These are phyloP conservation scores for Paracentrotus lividus DNA, from an alignment of 53 echinoderm and acorn worm genomes.

Conservation along the genomic window DNA sequence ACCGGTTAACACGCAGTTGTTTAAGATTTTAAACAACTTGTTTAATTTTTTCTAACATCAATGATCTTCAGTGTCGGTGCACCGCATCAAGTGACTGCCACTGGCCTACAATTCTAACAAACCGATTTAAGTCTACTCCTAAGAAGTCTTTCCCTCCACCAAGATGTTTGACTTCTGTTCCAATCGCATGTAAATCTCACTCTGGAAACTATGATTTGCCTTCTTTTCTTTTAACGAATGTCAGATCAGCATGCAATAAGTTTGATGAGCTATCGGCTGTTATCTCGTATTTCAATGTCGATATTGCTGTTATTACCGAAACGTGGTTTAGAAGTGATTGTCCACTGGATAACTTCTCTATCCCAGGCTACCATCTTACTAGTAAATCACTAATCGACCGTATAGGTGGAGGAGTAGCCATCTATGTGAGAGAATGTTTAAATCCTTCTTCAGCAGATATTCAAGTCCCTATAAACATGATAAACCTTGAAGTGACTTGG, in stretches of 20 bases:
- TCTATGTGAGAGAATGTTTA: slow-evolving; percentile 31
- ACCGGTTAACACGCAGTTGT: no score
- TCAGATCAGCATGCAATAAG: background rate
- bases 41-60: no score
- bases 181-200: no score
- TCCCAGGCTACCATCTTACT: slow-evolving; percentile 3
- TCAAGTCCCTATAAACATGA: slow-evolving; percentile 34
- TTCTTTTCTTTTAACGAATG: background rate
- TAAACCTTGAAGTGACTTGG: slow-evolving; percentile 54
- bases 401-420: background rate
- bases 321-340: background rate
- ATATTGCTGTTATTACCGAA: background rate
- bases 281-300: background rate
- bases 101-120: no score
- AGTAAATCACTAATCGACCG: slow-evolving; percentile 26
- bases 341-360: slow-evolving; percentile 11
- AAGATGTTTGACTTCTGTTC: no score
- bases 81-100: no score
- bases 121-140: no score
- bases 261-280: slow-evolving; percentile 5
- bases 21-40: no score
- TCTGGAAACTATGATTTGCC: background rate
- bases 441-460: background rate
- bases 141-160: no score
- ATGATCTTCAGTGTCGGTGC: no score